Base-by-base conservation (phyloP, 37 sponge, comb jelly and placozoan genomes). In the Aplysina aerophoba region DNA sequence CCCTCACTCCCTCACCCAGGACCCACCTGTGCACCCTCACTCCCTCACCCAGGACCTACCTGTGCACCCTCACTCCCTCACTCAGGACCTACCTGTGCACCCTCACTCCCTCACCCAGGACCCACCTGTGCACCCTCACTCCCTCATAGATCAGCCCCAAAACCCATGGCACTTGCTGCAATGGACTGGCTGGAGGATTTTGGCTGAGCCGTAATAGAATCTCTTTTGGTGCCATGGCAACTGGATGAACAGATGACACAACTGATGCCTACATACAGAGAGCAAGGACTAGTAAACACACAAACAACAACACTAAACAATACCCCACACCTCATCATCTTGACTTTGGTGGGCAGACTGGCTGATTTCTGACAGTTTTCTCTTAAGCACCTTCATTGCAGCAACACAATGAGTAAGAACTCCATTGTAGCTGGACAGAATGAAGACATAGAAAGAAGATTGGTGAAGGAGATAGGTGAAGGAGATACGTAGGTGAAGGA, bases 91-190 rank as follows among this genome's bases (percentile, higher is more conserved):
- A 73, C 74, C 74, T 73, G 38, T 31, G 11, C 39, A 73, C 21
- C 41, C 37, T 73, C n/a, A n/a, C n/a, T n/a, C n/a, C n/a, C n/a
- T n/a, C n/a, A n/a, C n/a, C n/a, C n/a, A n/a, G n/a, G n/a, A n/a
- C n/a, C n/a, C n/a, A n/a, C n/a, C n/a, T n/a, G n/a, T n/a, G n/a
- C n/a, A n/a, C n/a, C n/a, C n/a, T n/a, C 14, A 73, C 74, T 38
- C 74, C 74, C 12, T 73, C 74, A 31, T 73, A 73, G 21, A 89
- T 73, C 22, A 85, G 0, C 3, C 78, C 65, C 31, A 89, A 62
- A 0, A 39, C 34, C 89, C 89, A 89, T 37, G 71, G 62, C 28
- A 89, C 33, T 27, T 85, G 72, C 17, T 80, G 58, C 22, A 24
- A 25, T 25, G 72, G 19, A 15, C 1, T 28, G 41, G 68, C 50